Evolutionary conservation across 2,888 invertebrate genomes (phyloP).

Genomic region (Matsumyia berberina): DNA sequence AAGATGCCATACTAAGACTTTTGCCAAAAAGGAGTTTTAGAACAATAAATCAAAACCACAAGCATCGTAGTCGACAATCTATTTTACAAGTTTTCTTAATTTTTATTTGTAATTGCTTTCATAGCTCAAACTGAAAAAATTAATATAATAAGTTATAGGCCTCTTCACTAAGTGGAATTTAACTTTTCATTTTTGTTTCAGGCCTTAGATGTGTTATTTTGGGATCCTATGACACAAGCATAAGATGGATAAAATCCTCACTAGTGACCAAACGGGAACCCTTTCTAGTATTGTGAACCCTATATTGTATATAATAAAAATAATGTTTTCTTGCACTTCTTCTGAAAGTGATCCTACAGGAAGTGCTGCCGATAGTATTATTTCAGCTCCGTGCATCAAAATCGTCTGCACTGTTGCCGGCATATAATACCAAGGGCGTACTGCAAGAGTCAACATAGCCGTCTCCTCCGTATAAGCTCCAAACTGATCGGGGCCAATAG

Average conservation of each 20-base stretch:
- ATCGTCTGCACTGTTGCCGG: constrained; percentile 50
- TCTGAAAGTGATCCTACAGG: constrained; percentile 60
- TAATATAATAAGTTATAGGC: too few relatives aligned
- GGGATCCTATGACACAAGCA: too few relatives aligned
- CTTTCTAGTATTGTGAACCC: constrained; percentile 57
- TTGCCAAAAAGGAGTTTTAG: neutral
- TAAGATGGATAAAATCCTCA: constrained; percentile 9
- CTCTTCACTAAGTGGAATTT: too few relatives aligned
- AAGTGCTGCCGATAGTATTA: constrained; percentile 40
- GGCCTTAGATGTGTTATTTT: too few relatives aligned
- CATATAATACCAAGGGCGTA: constrained; percentile 54
- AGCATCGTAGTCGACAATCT: too few relatives aligned
- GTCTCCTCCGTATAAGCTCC: constrained; percentile 31
- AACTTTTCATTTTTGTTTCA: too few relatives aligned
- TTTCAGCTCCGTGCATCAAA: constrained; percentile 26
- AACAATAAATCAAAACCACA: neutral
- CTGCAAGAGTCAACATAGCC: constrained; percentile 15
- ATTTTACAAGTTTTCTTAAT: too few relatives aligned
- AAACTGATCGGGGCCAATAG: constrained; percentile 10
- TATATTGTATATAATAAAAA: constrained; percentile 38
- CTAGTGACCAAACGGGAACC: neutral
- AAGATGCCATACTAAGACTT: too few relatives aligned
- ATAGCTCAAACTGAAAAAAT: too few relatives aligned
- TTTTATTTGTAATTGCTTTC: too few relatives aligned
- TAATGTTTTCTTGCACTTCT: constrained; percentile 63